Conservation (phyloP, 2,888 invertebrate species). For the Tuta absoluta region DNA sequence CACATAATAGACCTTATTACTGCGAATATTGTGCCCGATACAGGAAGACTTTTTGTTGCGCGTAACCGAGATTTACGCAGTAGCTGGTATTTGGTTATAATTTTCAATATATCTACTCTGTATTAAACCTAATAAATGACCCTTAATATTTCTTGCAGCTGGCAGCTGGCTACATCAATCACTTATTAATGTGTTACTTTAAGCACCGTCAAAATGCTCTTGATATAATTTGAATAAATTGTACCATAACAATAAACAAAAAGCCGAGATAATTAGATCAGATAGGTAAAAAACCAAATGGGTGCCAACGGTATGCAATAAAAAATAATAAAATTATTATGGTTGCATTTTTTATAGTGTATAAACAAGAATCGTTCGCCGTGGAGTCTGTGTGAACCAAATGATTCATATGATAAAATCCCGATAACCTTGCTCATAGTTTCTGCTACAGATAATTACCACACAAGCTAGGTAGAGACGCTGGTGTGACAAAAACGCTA, state of each 20-base stretch:
- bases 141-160: constrained; percentile 9
- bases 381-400: constrained; percentile 39
- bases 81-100: constrained; percentile 5
- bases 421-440: constrained; percentile 38
- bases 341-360: constrained; percentile 28
- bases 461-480: constrained; percentile 39
- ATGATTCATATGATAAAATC: constrained; percentile 50
- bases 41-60: constrained; percentile 65
- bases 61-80: constrained; percentile 46
- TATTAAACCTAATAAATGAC: constrained; percentile 11
- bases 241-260: constrained; percentile 17
- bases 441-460: constrained; percentile 38
- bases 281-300: constrained; percentile 23
- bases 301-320: constrained; percentile 18
- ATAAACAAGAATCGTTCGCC: constrained; percentile 44
- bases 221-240: constrained; percentile 3
- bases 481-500: constrained; percentile 55
- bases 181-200: background rate
- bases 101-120: constrained; percentile 4
- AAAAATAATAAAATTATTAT: constrained; percentile 28
- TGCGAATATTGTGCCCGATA: constrained; percentile 42
- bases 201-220: constrained; percentile 13
- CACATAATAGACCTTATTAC: constrained; percentile 47
- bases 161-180: background rate
- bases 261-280: constrained; percentile 5